These are phyloP conservation scores for Gnathonemus echidnorhynchus DNA, from an alignment of 2,113 vertebrate species.

Conservation along the genomic window DNA sequence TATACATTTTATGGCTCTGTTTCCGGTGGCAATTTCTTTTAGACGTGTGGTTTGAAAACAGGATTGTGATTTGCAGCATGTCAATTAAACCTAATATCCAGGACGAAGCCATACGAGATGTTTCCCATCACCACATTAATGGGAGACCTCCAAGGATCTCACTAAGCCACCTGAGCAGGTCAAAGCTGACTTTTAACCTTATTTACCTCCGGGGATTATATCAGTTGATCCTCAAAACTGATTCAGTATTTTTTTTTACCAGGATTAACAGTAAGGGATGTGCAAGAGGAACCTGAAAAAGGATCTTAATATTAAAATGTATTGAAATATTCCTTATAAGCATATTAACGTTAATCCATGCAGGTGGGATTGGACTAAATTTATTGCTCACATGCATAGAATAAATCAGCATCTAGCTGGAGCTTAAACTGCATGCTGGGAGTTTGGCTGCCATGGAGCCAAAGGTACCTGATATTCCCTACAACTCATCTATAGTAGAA, in stretches of 20 bases:
- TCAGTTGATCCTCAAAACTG: not conserved
- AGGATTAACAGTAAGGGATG: not conserved
- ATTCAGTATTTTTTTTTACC: not conserved
- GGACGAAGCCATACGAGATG: not conserved
- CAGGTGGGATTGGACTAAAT: not conserved
- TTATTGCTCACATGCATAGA: not conserved
- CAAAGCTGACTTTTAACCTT: not conserved
- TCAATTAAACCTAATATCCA: not conserved
- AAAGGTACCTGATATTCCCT: not conserved
- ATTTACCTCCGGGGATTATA: not conserved
- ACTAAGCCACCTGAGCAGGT: not conserved
- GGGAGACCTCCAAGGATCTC: not conserved
- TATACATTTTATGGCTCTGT: not conserved
- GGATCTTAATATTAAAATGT: not conserved
- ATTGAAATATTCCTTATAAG: not conserved
- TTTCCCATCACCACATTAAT: not conserved
- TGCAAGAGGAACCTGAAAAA: not conserved
- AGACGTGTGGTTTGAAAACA: not conserved
- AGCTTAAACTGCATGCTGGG: not conserved
- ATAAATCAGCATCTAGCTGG: not conserved
- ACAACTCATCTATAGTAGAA: not conserved
- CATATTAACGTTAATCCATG: not conserved
- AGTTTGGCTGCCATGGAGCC: not conserved
- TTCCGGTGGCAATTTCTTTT: not conserved
- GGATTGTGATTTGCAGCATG: not conserved